Evolutionary conservation across 2,888 invertebrate species (phyloP), one percentile per base, ranked within the genome.

Genomic region (Oxytorus armatus): DNA sequence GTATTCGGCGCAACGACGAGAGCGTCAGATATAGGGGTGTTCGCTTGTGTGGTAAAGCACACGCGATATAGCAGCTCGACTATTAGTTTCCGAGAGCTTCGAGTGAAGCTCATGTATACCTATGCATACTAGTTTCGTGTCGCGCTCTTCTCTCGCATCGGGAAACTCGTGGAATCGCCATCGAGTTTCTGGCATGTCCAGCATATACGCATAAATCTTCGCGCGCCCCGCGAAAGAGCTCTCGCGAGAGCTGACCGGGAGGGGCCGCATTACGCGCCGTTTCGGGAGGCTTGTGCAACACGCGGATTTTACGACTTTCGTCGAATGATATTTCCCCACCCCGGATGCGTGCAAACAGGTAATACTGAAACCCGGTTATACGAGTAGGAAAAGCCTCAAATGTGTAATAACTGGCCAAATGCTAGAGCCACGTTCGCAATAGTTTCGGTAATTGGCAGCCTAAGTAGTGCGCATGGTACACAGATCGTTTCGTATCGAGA

Each of bases 281-380:
- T 49, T 39, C 23, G 61, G 8, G 72, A 51, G 79, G 77, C 63
- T 75, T 77, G 78, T 72, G 57, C 79, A 80, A 76, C 77, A 75
- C 77, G 61, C 72, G 76, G 61, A 72, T 80, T 83, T 85, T 84
- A 83, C 84, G 85, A 84, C 79, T 81, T 77, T 77, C 76, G 73
- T 73, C 82, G 79, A 85, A 85, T 84, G 75, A 69, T 78, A 81
- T 78, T 77, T 68, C 49, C 66, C 79, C 77, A n/a, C n/a, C 36
- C 8, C 68, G 77, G 66, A 66, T 70, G 69, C 47, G 49, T 49
- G 68, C 21, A 66, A 74, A 55, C 42, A 59, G 69, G 39, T 44
- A 61, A 57, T 51, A 61, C 42, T 39, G 61, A 65, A 66, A 65
- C n/a, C 4, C 70, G 14, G 51, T 39, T 36, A 36, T 29, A 14